phyloP scores from a whole-genome alignment of 2,888 invertebrate species.

The Drosophila pseudotakahashii region DNA sequence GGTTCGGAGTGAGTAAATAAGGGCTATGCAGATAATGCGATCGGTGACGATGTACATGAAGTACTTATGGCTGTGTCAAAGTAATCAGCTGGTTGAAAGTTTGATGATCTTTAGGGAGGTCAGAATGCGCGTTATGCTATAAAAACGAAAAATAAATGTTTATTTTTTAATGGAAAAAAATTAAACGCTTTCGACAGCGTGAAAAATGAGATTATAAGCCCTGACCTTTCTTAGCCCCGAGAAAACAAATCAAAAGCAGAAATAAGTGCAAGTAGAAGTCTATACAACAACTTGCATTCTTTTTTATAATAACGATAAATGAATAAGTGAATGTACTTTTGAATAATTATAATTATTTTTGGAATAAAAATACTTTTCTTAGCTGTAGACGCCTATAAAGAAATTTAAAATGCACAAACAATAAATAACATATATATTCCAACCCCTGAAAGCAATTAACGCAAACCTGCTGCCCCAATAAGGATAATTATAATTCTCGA shows the following conservation, averaged over 20 bases:
- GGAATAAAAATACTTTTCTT: no score
- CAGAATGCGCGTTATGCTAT: neutral
- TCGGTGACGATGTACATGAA: slow-evolving; percentile 45
- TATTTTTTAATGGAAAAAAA: slow-evolving; percentile 16
- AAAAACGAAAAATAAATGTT: slow-evolving; percentile 8
- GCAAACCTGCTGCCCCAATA: neutral
- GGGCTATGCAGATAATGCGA: slow-evolving; percentile 43
- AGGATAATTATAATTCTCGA: slow-evolving; percentile 17
- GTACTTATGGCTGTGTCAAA: slow-evolving; percentile 28
- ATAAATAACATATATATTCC: neutral
- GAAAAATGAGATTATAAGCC: neutral
- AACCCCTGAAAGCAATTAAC: neutral
- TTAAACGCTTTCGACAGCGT: slow-evolving; percentile 8
- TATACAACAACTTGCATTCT: no score
- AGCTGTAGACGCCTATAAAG: no score
- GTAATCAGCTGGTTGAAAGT: slow-evolving; percentile 43
- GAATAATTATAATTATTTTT: no score
- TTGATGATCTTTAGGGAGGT: slow-evolving; percentile 30
- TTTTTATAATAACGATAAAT: neutral
- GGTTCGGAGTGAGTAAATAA: slow-evolving; percentile 15
- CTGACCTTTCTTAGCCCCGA: slow-evolving; percentile 3
- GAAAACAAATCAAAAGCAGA: neutral
- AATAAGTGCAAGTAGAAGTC: neutral
- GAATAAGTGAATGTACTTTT: no score
- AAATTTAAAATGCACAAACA: no score